A percentile compares a stretch with the other conserved stretches of the same genome.
phyloP scores from a whole-genome alignment of 2,113 vertebrate species.

The Coreoperca whiteheadi region DNA sequence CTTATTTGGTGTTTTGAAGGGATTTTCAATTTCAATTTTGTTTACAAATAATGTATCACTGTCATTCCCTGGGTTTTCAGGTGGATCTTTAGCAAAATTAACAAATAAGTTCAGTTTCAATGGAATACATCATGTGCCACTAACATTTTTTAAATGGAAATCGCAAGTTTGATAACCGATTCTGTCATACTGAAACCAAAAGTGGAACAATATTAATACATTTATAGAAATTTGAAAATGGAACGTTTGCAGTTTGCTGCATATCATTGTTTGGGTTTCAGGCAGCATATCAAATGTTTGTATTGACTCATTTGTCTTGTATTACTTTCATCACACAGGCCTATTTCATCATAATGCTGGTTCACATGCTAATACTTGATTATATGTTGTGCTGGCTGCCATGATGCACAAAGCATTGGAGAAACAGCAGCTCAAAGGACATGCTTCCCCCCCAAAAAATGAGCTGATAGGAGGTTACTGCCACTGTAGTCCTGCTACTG shows the following conservation, averaged over 20 bases:
- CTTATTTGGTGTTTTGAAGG: constrained; percentile 12
- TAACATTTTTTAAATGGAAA: neutral
- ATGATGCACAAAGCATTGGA: neutral
- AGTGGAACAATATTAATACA: neutral
- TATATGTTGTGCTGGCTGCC: constrained; percentile 1
- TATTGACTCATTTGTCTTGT: constrained; percentile 14
- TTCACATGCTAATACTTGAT: constrained; percentile 26
- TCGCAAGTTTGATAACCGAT: neutral
- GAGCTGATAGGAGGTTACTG: neutral
- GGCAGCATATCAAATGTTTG: neutral
- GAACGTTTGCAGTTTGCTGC: neutral
- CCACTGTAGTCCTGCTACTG: constrained; percentile 14
- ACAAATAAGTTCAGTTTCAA: constrained; percentile 4
- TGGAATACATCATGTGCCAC: neutral
- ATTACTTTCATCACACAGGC: neutral
- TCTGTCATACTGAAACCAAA: neutral
- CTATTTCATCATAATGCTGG: neutral
- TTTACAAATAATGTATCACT: neutral
- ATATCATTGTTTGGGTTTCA: constrained; percentile 6
- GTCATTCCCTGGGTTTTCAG: constrained; percentile 2
- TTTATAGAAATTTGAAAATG: neutral
- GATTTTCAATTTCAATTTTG: constrained; percentile 19
- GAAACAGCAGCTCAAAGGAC: neutral
- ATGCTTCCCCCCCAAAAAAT: neutral
- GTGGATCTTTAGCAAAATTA: neutral